These are phyloP conservation scores for Tetragonula carbonaria DNA, from an alignment of 2,888 invertebrate species.

Conservation along the genomic window DNA sequence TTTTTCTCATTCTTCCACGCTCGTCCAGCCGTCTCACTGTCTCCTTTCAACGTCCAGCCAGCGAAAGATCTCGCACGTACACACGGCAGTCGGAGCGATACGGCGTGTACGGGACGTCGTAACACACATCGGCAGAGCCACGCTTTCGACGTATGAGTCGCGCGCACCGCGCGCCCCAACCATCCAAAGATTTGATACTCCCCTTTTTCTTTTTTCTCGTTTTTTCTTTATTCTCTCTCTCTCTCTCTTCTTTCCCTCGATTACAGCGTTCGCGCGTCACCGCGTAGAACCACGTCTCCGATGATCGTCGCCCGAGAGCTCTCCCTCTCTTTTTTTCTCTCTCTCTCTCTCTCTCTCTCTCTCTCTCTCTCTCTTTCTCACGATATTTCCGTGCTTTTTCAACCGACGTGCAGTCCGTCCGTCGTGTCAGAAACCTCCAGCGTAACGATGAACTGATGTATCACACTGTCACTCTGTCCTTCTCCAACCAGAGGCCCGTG, in stretches of 20 bases:
- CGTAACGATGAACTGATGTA: conserved; percentile 39
- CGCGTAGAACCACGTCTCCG: background rate
- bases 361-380: too few relatives aligned
- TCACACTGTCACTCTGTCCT: conserved; percentile 44
- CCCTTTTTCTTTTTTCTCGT: background rate
- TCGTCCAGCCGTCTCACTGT: conserved; percentile 30
- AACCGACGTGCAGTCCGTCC: background rate
- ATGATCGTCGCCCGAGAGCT: too few relatives aligned
- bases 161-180: conserved; percentile 28
- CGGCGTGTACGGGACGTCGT: conserved; percentile 50
- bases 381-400: background rate
- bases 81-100: conserved; percentile 17
- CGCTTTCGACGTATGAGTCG: conserved; percentile 42
- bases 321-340: too few relatives aligned
- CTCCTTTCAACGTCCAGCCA: conserved; percentile 38
- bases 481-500: conserved; percentile 27
- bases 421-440: conserved; percentile 47
- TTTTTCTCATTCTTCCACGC: conserved; percentile 50
- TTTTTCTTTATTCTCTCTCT: too few relatives aligned
- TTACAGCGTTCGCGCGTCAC: background rate
- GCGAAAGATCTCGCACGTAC: conserved; percentile 19
- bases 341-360: too few relatives aligned
- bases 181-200: conserved; percentile 31
- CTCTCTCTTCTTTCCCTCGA: background rate
- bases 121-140: conserved; percentile 44